phyloP scores from a whole-genome alignment of 2,888 invertebrate genomes.

The Acanthosepion esculentum region DNA sequence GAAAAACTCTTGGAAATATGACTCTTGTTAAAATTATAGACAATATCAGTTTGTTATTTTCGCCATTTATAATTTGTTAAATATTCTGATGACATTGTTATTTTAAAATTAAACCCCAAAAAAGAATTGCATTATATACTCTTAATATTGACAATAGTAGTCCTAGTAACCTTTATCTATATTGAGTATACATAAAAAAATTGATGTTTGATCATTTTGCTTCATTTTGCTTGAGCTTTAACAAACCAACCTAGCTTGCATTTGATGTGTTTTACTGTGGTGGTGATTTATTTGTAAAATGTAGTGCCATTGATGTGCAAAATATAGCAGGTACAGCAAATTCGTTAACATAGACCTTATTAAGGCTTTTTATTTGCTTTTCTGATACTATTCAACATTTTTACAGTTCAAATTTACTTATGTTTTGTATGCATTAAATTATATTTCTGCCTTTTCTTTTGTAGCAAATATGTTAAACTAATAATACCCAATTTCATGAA shows the following conservation, averaged over 20 bases:
- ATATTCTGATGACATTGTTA: neutral
- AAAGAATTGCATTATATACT: neutral
- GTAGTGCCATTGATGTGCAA: constrained; percentile 11
- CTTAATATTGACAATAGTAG: neutral
- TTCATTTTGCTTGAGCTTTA: neutral
- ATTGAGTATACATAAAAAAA: neutral
- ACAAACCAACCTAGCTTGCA: constrained; percentile 18
- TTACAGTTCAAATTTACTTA: neutral
- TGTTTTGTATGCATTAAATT: constrained; percentile 13
- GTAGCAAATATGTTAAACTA: neutral
- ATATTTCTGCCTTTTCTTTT: neutral
- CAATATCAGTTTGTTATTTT: neutral
- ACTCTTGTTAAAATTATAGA: neutral
- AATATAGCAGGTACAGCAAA: neutral
- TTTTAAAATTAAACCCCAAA: neutral
- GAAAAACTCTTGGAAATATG: neutral
- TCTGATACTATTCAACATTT: neutral
- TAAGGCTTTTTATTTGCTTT: neutral
- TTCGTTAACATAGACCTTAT: neutral
- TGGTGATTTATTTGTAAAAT: neutral
- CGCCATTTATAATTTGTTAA: neutral
- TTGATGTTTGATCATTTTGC: neutral
- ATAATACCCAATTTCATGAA: neutral
- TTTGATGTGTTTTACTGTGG: neutral
- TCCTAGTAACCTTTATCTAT: neutral